Percentiles rank a stretch among this genome's conserved stretches.
Evolutionary conservation across 2,113 vertebrate genomes (phyloP).

Genomic region (Ondatra zibethicus): DNA sequence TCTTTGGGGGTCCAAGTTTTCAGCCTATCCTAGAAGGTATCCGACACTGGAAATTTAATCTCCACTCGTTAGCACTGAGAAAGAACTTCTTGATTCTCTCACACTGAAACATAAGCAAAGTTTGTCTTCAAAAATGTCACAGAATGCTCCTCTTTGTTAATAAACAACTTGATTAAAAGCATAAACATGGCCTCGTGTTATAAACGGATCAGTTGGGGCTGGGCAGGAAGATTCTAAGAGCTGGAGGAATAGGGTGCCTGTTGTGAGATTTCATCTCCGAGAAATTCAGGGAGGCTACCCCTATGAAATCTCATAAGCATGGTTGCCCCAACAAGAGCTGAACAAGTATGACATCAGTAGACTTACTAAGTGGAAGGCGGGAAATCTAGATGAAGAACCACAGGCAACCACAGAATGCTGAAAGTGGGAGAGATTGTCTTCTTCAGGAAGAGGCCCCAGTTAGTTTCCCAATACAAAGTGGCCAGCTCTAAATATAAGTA

Average conservation of each 20-base stretch:
- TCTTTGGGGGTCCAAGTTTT: background rate
- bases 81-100: slow-evolving; percentile 20
- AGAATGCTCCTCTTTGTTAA: slow-evolving; percentile 4
- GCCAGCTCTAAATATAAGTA: background rate
- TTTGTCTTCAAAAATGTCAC: slow-evolving; percentile 6
- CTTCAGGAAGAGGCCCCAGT: background rate
- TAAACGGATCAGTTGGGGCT: background rate
- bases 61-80: background rate
- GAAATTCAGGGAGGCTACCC: background rate
- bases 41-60: background rate
- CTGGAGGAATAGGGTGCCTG: background rate
- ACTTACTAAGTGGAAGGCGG: background rate
- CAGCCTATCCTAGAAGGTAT: background rate
- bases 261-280: background rate
- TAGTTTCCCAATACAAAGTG: background rate
- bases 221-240: background rate
- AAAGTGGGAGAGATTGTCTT: background rate
- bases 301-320: background rate
- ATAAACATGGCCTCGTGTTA: background rate
- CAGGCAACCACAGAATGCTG: background rate
- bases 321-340: background rate
- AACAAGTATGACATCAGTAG: background rate
- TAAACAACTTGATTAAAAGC: slow-evolving; percentile 23
- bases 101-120: slow-evolving; percentile 36
- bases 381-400: background rate